Conservation (phyloP, 1,140 invertebrate genomes). For the Arctopsyche grandis region DNA sequence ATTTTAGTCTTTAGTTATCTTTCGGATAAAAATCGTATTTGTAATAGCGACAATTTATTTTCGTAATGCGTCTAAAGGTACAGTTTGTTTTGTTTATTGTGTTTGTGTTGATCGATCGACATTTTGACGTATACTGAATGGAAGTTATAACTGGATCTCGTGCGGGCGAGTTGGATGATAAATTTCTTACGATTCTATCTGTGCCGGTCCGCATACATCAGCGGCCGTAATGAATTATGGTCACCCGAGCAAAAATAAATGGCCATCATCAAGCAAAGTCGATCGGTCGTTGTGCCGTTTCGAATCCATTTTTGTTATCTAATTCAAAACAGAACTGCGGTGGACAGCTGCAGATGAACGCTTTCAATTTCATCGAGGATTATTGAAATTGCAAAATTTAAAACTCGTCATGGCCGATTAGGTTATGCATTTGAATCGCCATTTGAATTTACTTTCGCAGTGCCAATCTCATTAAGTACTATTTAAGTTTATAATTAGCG, state of each 20-base stretch:
- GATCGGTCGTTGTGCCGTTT: background rate
- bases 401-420: too few species aligned
- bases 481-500: too few species aligned
- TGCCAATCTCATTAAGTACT: too few species aligned
- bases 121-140: slow-evolving; percentile 9
- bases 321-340: background rate
- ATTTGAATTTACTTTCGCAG: too few species aligned
- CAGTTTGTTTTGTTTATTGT: background rate
- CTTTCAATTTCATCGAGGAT: background rate
- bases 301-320: background rate
- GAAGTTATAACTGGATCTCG: slow-evolving; percentile 30
- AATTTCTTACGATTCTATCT: slow-evolving; percentile 28
- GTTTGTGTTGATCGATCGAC: slow-evolving; percentile 8
- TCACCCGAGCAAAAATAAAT: slow-evolving; percentile 35
- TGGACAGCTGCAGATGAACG: background rate
- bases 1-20: too few species aligned
- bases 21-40: background rate
- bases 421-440: too few species aligned
- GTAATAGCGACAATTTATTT: background rate
- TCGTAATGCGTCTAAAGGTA: background rate
- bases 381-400: background rate
- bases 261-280: slow-evolving; percentile 6
- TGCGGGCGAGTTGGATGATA: slow-evolving; percentile 1
- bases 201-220: slow-evolving; percentile 25
- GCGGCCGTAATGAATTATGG: slow-evolving; percentile 19